phyloP scores from a whole-genome alignment of 92 coral and sea anemone genomes.

The Palythoa caribaeorum region DNA sequence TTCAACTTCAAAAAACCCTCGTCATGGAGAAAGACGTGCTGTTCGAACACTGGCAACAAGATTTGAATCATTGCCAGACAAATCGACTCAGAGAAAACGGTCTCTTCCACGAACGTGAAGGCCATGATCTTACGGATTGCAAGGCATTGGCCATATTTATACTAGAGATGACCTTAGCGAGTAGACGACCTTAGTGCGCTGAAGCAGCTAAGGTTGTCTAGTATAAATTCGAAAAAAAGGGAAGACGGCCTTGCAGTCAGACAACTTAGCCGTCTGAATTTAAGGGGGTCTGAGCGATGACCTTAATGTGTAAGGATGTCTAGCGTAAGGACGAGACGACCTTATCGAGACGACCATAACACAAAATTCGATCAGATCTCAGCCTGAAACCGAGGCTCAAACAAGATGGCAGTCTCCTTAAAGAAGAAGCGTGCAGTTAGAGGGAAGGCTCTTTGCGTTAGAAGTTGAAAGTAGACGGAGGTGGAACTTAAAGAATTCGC shows the following conservation, averaged over 20 bases:
- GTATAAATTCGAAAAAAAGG: no score
- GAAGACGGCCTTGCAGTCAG: no score
- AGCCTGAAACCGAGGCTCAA: conserved; percentile 5
- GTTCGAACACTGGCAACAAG: background rate
- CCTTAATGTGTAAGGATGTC: no score
- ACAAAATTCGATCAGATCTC: background rate
- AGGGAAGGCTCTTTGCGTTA: conserved; percentile 2
- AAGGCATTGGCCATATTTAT: no score
- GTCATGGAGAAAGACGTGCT: conserved; percentile 12
- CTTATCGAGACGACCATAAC: background rate
- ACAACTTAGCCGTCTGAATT: no score
- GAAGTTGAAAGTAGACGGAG: conserved; percentile 26
- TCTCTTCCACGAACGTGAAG: no score
- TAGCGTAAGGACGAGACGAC: conserved; percentile 1
- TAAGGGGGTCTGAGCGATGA: no score
- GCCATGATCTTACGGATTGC: no score
- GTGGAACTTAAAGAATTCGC: conserved; percentile 32
- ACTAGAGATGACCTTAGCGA: no score
- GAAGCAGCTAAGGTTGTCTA: no score
- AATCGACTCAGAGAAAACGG: conserved; percentile 12
- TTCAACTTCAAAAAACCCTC: background rate
- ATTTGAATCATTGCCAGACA: background rate
- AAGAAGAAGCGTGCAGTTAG: conserved; percentile 17
- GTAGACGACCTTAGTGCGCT: no score
- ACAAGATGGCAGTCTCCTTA: conserved; percentile 14